Evolutionary conservation across 2,888 invertebrate species (phyloP), one percentile per base, ranked within the genome.

Genomic region (Hypercompe scribonia): DNA sequence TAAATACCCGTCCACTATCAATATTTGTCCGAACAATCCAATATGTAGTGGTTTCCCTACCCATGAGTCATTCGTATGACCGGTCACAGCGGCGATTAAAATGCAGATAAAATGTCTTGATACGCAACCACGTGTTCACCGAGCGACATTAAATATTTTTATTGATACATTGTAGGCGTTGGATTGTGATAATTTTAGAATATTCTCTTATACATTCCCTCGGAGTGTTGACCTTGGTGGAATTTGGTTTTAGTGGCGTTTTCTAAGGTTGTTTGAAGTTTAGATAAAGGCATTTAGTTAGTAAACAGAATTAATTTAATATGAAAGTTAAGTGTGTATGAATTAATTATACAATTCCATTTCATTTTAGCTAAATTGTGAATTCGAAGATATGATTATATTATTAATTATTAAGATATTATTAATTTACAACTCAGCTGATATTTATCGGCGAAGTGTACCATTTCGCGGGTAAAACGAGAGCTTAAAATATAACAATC

Each of bases 31-130:
- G 36, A 28, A 54, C 34, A 65, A 46, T 66, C 4, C 15, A 31
- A 36, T n/a, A 54, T 4, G 34, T 28, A 31, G 39, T 69, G 68
- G 75, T 69, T 33, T 31, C 65, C 69, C 69, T 66, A 75, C 39
- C n/a, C 73, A 76, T 88, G 87, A 87, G 71, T 86, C 82, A 85
- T 80, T 73, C 78, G 81, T 83, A 81, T 86, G 88, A 87, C 86
- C 86, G 85, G 84, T 84, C 81, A 80, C 80, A 81, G 77, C 78
- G 80, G 81, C 86, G 83, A 86, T 86, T 84, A 83, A 84, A 82
- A 80, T 74, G 75, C 81, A 86, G 84, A 85, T 88, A 87, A 86
- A 87, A 86, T 88, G 86, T 84, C 83, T 83, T 70, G 72, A 79
- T 80, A 82, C 79, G 79, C 81, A 66, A 28, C 84, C 81, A 84